These are phyloP conservation scores for Lacerta viridis DNA, from an alignment of 2,797 vertebrate genomes.

Conservation along the genomic window DNA sequence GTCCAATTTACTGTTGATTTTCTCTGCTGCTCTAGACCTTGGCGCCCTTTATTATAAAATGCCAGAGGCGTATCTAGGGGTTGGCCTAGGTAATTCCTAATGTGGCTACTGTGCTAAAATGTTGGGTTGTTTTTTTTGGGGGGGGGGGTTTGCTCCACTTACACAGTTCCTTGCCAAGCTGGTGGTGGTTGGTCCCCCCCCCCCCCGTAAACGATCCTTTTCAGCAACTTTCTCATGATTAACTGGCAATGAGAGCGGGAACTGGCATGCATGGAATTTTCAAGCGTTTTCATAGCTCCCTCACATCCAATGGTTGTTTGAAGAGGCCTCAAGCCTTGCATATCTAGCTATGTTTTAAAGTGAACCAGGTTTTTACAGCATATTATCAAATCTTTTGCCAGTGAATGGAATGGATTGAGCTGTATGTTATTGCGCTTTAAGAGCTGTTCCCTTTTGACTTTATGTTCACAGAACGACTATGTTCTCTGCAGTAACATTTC, in stretches of 20 bases:
- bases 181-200: too few relatives aligned
- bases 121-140: too few relatives aligned
- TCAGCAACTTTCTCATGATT: neutral
- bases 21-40: too few relatives aligned
- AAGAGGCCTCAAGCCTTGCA: neutral
- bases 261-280: neutral
- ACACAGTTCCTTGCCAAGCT: too few relatives aligned
- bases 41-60: too few relatives aligned
- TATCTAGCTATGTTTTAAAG: neutral
- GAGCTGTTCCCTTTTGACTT: conserved; percentile 25
- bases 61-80: too few relatives aligned
- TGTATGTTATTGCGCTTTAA: neutral
- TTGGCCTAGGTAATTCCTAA: too few relatives aligned
- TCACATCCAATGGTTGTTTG: neutral
- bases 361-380: neutral
- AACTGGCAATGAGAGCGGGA: neutral
- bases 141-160: too few relatives aligned
- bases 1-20: conserved; percentile 48
- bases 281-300: neutral
- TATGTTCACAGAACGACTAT: conserved; percentile 33
- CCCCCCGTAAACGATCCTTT: neutral
- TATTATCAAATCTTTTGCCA: conserved; percentile 4
- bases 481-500: conserved; percentile 41
- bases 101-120: too few relatives aligned
- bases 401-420: neutral